phyloP scores from a whole-genome alignment of 2,113 vertebrate species.

The Pygoscelis adeliae region DNA sequence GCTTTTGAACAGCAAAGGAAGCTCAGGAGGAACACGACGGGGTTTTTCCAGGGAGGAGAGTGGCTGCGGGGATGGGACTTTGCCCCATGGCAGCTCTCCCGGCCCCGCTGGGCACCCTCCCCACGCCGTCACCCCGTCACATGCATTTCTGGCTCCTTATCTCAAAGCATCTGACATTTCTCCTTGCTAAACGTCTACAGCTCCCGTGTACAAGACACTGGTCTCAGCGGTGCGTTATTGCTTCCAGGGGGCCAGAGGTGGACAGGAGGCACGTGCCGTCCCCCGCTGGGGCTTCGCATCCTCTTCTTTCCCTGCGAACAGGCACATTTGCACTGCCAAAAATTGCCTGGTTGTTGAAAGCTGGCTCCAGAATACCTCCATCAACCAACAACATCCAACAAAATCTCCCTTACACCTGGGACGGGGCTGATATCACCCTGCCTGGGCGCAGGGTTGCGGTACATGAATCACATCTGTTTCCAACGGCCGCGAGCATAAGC shows the following conservation, averaged over 20 bases:
- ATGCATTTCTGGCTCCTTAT: neutral
- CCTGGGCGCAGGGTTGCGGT: neutral
- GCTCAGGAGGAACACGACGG: rapidly evolving
- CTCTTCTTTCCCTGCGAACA: neutral
- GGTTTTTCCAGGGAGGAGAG: neutral
- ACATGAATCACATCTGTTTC: rapidly evolving
- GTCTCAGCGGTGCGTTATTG: rapidly evolving
- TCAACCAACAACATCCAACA: rapidly evolving
- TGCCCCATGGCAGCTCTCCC: neutral
- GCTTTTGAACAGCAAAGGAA: neutral
- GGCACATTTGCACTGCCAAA: neutral
- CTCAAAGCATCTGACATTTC: neutral
- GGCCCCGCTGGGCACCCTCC: neutral
- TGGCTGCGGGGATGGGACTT: neutral
- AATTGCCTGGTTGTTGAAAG: rapidly evolving
- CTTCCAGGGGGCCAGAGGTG: neutral
- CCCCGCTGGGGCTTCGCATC: rapidly evolving
- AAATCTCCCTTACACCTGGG: neutral
- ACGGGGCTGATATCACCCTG: neutral
- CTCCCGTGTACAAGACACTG: rapidly evolving
- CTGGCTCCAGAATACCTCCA: rapidly evolving
- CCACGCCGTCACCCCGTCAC: rapidly evolving
- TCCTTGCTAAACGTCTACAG: neutral
- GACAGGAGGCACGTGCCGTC: neutral
- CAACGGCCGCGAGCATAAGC: rapidly evolving